Evolutionary conservation across 2,113 vertebrate species (phyloP), one percentile per base, ranked within the genome.

Genomic region (Lipotes vexillifer): DNA sequence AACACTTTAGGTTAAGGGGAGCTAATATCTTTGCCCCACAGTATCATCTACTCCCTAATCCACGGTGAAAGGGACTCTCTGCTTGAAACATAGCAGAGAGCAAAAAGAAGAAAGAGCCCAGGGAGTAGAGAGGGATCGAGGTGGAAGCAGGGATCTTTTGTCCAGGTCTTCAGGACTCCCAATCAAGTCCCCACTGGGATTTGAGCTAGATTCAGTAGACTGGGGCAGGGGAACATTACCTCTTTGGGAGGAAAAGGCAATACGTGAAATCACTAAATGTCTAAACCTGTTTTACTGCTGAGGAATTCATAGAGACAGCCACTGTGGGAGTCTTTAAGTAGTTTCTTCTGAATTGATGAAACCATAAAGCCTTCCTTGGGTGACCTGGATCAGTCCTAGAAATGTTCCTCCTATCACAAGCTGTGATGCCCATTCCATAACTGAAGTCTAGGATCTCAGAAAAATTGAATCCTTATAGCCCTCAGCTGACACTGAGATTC

Each of bases 401-500:
- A 90, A 78, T 81, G 41, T 69, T 87, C 21, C 44, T 69, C 72
- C 46, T 44, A 29, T 59, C 59, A 31, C 17, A 61, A 90, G 10
- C 55, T 85, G 12, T 88, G 61, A 77, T 29, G 12, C 23, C 87
- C 46, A 27, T 66, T 96, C 59, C 63, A 88, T 18, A 83, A 82
- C 52, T 84, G 61, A 63, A 88, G 52, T 78, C 72, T 29, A 94
- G 86, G 92, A 93, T 66, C 95, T 97, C 93, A 96, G 93, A 86
- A 97, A 97, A 95, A 61, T 95, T 98, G 80, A 98, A 94, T 97
- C 98, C 96, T 92, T 92, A 52, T 94, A 96, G 78, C 97, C 94
- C 97, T 98, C 29, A 88, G 21, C 38, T 93, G 44, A 38, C n/a
- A 95, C 0, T 98, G 98, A 98, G 98, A 71, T 98, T 96, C 97